Percentiles rank a stretch among this genome's conserved stretches.
Conservation (phyloP, 2,888 invertebrate species). For the Synergus gifuensis region DNA sequence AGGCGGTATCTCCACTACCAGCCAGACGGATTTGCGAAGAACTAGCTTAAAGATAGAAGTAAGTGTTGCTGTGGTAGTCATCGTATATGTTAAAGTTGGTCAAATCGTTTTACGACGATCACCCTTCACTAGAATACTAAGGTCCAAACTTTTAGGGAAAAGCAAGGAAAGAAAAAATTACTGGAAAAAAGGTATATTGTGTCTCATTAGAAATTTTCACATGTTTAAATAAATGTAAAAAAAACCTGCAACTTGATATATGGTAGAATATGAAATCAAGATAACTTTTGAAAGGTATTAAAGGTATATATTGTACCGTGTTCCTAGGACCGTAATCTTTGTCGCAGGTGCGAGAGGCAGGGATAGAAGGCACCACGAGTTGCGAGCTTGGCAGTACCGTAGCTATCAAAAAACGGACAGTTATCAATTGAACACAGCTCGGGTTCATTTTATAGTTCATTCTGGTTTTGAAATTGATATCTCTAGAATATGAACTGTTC, state of each 20-base stretch:
- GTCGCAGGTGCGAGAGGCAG: too few species aligned
- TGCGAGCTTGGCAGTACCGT: too few species aligned
- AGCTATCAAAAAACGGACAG: too few species aligned
- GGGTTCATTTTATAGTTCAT: too few species aligned
- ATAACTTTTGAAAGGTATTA: too few species aligned
- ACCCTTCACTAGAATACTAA: slow-evolving; percentile 65
- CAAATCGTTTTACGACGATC: slow-evolving; percentile 73
- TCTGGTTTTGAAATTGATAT: too few species aligned
- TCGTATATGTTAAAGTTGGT: slow-evolving; percentile 70
- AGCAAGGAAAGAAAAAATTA: neutral
- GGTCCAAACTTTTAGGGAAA: neutral
- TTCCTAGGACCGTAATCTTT: too few species aligned
- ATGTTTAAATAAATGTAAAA: neutral
- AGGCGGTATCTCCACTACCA: slow-evolving; percentile 62
- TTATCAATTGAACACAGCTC: too few species aligned
- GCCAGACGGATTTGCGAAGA: slow-evolving; percentile 77
- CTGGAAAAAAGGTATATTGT: neutral
- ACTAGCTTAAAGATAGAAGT: slow-evolving; percentile 64
- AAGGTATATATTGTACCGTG: too few species aligned
- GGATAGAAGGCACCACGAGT: too few species aligned
- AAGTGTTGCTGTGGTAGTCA: slow-evolving; percentile 54
- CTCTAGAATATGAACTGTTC: too few species aligned
- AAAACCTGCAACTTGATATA: neutral
- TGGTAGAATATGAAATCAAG: neutral
- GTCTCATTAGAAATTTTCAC: neutral